phyloP scores from a whole-genome alignment of 92 coral and sea anemone genomes.

The Zoanthus gigantus region DNA sequence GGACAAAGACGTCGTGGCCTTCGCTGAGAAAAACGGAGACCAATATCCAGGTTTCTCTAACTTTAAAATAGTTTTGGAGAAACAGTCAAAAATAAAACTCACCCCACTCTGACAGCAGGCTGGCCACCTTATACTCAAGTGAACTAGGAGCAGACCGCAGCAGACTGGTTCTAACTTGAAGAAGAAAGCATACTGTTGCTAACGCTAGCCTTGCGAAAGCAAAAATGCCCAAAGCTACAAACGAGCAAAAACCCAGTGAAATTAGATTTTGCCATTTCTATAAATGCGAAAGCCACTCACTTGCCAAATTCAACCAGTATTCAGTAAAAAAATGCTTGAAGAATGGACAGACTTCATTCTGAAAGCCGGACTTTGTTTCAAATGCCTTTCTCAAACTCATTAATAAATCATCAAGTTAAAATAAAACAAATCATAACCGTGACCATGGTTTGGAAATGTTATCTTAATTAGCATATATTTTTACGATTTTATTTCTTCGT shows the following conservation, averaged over 20 bases:
- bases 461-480: too few species aligned
- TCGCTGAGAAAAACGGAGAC: conserved; percentile 59
- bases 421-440: too few species aligned
- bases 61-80: conserved; percentile 15
- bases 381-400: background rate
- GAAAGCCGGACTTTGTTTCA: background rate
- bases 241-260: background rate
- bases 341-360: conserved; percentile 19
- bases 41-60: conserved; percentile 50
- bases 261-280: conserved; percentile 13
- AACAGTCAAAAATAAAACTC: conserved; percentile 17
- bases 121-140: background rate
- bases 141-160: conserved; percentile 18
- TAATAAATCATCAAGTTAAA: too few species aligned
- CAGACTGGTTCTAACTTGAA: conserved; percentile 8
- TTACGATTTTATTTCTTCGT: too few species aligned
- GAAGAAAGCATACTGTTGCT: background rate
- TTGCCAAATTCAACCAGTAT: conserved; percentile 3
- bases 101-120: conserved; percentile 27
- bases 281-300: conserved; percentile 30
- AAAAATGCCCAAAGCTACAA: background rate
- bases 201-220: background rate
- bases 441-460: too few species aligned
- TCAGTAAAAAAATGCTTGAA: conserved; percentile 1
- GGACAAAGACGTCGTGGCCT: conserved; percentile 63